Percentiles rank a stretch among this genome's conserved stretches.
These are phyloP conservation scores for Gephyroberyx darwinii DNA, from an alignment of 2,797 vertebrate genomes.

Conservation along the genomic window DNA sequence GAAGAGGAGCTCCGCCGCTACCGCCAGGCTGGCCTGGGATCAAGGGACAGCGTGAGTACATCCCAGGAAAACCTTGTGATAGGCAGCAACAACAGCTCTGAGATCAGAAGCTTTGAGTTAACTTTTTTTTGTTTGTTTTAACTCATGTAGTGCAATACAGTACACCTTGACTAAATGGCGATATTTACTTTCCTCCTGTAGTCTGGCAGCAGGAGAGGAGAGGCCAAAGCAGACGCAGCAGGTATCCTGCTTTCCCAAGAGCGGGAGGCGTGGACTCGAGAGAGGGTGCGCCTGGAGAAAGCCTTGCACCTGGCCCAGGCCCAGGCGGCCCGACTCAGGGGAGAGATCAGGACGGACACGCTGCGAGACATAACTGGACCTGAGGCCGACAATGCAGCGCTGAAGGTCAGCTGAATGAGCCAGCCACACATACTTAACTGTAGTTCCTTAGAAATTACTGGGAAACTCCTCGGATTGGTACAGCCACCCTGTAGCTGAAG, in stretches of 20 bases:
- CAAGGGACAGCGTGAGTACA: slow-evolving; percentile 66
- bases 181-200: slow-evolving; percentile 37
- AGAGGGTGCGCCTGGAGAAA: slow-evolving; percentile 86
- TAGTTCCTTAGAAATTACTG: not conserved
- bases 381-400: slow-evolving; percentile 84
- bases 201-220: slow-evolving; percentile 67
- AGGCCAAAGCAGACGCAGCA: slow-evolving; percentile 68
- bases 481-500: not conserved
- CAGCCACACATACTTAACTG: not conserved
- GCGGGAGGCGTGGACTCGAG: slow-evolving; percentile 88
- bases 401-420: slow-evolving; percentile 84
- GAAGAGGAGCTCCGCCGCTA: slow-evolving; percentile 89
- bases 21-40: slow-evolving; percentile 75
- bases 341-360: slow-evolving; percentile 85
- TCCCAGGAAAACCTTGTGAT: not conserved
- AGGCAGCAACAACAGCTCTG: slow-evolving; percentile 1
- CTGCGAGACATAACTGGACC: slow-evolving; percentile 84
- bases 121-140: not conserved
- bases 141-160: not conserved
- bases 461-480: not conserved
- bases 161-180: not conserved
- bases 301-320: slow-evolving; percentile 86
- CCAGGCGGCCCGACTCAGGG: slow-evolving; percentile 85
- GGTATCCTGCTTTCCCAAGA: slow-evolving; percentile 84
- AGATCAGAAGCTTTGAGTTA: not conserved